Evolutionary conservation across 2,113 vertebrate species (phyloP).

Genomic region (Hylia prasina): DNA sequence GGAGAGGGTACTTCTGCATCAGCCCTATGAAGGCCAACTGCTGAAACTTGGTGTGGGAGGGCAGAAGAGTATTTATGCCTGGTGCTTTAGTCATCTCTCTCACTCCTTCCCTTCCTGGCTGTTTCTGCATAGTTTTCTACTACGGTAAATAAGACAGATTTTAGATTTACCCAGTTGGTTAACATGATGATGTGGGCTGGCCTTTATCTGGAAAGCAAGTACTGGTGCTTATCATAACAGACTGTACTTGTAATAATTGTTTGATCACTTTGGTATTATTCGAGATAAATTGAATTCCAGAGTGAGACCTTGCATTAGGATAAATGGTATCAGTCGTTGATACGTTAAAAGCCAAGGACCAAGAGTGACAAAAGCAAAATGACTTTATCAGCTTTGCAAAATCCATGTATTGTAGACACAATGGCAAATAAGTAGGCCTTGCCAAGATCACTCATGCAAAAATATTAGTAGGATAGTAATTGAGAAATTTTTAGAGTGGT

Average conservation of each 20-base stretch:
- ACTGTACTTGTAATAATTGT: neutral
- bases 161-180: neutral
- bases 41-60: neutral
- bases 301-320: neutral
- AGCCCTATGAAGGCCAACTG: neutral
- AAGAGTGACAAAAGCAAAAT: neutral
- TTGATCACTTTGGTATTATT: neutral
- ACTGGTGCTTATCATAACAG: neutral
- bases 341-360: neutral
- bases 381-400: neutral
- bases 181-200: neutral
- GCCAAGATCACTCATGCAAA: neutral
- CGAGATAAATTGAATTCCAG: neutral
- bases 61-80: neutral
- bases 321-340: neutral
- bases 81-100: neutral
- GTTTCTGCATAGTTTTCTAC: neutral
- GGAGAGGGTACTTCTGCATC: neutral
- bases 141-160: neutral
- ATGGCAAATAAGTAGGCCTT: neutral
- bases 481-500: neutral
- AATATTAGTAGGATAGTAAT: neutral
- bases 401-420: neutral
- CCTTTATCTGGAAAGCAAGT: neutral
- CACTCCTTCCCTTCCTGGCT: neutral